Evolutionary conservation across 1,140 invertebrate species (phyloP).

Genomic region (Prorops nasuta): DNA sequence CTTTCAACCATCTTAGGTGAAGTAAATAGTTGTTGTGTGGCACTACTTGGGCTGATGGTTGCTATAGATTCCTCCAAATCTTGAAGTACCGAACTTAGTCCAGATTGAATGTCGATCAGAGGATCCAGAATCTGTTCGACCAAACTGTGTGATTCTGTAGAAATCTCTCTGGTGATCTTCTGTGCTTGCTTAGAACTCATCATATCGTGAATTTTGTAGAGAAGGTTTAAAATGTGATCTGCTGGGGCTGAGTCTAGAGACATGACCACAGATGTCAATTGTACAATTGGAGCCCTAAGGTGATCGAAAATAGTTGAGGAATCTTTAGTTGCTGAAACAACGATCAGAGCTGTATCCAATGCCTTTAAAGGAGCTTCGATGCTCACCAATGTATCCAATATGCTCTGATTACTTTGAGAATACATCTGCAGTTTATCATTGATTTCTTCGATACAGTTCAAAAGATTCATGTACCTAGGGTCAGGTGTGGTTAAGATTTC

Average conservation of each 20-base stretch:
- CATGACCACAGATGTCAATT: conserved; percentile 5
- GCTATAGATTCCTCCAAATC: conserved; percentile 25
- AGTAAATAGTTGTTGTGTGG: conserved; percentile 1
- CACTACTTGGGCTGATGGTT: not conserved
- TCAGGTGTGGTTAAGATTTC: conserved; percentile 5
- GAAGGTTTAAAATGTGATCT: not conserved
- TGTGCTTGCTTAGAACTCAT: not conserved
- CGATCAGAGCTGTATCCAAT: conserved; percentile 6
- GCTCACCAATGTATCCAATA: conserved; percentile 5
- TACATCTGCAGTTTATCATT: conserved; percentile 2
- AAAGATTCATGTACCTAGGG: conserved; percentile 10
- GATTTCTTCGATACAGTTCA: conserved; percentile 14
- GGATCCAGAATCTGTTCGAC: conserved; percentile 42
- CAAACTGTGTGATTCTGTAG: conserved; percentile 23
- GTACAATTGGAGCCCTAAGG: conserved; percentile 8
- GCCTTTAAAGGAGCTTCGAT: conserved; percentile 16
- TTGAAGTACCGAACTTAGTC: conserved; percentile 35
- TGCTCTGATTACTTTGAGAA: not conserved
- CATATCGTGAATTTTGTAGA: conserved; percentile 4
- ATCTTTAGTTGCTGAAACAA: conserved; percentile 1
- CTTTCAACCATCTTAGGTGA: conserved; percentile 26
- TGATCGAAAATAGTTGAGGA: conserved; percentile 8
- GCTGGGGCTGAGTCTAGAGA: conserved; percentile 3
- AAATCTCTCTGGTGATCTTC: not conserved
- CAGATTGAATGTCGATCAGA: conserved; percentile 42